Evolutionary conservation across 2,113 vertebrate species (phyloP).

Genomic region (Orientallactaga bullata): DNA sequence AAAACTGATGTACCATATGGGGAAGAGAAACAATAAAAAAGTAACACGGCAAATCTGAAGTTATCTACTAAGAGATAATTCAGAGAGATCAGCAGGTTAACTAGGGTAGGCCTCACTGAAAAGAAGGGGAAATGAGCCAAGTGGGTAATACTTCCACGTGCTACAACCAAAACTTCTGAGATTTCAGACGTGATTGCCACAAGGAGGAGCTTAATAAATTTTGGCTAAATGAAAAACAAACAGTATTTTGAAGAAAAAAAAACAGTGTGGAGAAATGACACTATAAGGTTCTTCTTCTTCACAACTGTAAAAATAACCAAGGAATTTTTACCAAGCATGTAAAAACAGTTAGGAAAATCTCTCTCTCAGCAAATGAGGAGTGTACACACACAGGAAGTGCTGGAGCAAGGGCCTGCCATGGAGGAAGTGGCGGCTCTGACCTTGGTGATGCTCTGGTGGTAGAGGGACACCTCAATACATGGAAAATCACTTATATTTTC

Average conservation of each 20-base stretch:
- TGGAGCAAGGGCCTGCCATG: background rate
- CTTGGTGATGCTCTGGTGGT: accelerated
- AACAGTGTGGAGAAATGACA: conserved; percentile 13
- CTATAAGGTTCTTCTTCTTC: background rate
- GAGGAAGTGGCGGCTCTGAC: background rate
- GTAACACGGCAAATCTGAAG: background rate
- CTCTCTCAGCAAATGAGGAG: background rate
- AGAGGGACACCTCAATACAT: background rate
- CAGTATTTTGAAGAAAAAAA: conserved; percentile 3
- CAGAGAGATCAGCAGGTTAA: background rate
- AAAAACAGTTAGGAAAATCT: background rate
- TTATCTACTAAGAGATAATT: background rate
- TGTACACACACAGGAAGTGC: background rate
- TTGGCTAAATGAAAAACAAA: conserved; percentile 27
- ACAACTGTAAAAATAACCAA: background rate
- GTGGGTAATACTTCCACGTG: no score
- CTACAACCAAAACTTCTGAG: background rate
- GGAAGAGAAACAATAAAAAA: background rate
- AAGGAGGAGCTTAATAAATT: background rate
- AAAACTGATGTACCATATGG: background rate
- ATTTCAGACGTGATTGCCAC: background rate
- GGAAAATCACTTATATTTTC: background rate
- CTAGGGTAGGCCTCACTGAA: background rate
- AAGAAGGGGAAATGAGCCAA: background rate
- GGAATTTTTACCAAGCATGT: background rate